Conservation (phyloP, 2,113 vertebrate genomes). For the Cyanocitta stelleri region DNA sequence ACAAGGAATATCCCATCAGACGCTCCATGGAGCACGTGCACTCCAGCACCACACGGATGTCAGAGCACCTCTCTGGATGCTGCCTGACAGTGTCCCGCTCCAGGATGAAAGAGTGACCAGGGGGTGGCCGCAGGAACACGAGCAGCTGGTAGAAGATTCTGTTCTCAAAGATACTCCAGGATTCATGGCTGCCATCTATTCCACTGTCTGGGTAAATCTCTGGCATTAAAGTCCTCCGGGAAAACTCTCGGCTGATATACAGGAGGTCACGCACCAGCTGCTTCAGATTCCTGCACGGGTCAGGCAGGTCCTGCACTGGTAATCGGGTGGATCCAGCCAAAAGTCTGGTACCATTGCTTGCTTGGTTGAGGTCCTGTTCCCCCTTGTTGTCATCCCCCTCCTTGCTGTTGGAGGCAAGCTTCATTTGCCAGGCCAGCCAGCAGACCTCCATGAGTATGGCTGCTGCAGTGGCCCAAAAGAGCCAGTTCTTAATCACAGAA, state of each 20-base stretch:
- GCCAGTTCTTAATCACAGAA: not conserved
- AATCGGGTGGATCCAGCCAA: not conserved
- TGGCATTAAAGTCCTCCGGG: not conserved
- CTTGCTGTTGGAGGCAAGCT: no score
- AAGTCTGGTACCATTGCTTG: accelerated
- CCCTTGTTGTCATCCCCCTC: not conserved
- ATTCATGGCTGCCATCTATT: not conserved
- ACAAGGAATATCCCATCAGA: not conserved
- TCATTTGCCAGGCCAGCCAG: not conserved
- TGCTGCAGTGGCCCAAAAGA: not conserved
- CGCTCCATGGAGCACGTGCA: not conserved
- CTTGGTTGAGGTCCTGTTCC: not conserved
- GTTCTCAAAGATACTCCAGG: not conserved
- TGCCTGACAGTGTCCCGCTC: not conserved
- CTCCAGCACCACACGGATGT: not conserved
- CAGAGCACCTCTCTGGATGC: not conserved
- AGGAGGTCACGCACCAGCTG: not conserved
- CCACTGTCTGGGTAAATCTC: not conserved
- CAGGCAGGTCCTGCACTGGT: not conserved
- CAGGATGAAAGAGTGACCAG: not conserved
- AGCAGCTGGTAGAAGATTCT: not conserved
- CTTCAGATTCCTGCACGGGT: not conserved
- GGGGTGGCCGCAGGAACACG: not conserved
- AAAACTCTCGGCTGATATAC: not conserved
- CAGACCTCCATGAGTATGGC: accelerated